Evolutionary conservation across 2,797 vertebrate genomes (phyloP), one percentile per base, ranked within the genome.

Genomic region (Dermochelys coriacea): DNA sequence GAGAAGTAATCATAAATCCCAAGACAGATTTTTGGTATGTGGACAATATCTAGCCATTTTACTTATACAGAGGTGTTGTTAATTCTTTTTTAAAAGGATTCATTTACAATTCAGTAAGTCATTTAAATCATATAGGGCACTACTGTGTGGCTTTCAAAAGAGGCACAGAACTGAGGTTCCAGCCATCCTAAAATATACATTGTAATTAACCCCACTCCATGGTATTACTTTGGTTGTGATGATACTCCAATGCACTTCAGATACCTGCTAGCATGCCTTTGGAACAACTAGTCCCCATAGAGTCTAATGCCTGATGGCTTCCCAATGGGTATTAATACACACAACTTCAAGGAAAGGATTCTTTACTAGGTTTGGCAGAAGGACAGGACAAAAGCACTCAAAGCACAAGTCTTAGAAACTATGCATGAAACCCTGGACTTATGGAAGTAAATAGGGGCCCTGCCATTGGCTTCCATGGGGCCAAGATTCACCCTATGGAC

Each of bases 1-100:
- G 12, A 95, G 77, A 96, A 96, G 94, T 89, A 97, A 96, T 77
- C 83, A 96, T 95, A 97, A 97, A 96, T 97, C 84, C 96, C 87
- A 85, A 87, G 77, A 95, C 3, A 82, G 87, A 94, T 94, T 96
- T 97, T 95, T 85, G 94, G 54, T 79, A 81, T 78, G 61, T 54
- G 86, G 85, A 95, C 94, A 96, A 97, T 91, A 93, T 91, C 68
- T 95, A 91, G 74, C 90, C 19, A 12, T 95, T 97, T 96, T 92
- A 25, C 78, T 94, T 91, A 88, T 45, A 71, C 1, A 80, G 82
- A 95, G 86, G 85, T 71, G 82, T 94, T 78, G 31, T 84, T 84
- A 0, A 54, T 54, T 74, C 91, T 88, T 90, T 87, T 59, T 90
- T 50, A 5, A 80, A 93, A 86, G 0, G 0, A 86, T 87, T 91